These are phyloP conservation scores for Ahaetulla prasina DNA, from an alignment of 2,113 vertebrate species.

Conservation along the genomic window DNA sequence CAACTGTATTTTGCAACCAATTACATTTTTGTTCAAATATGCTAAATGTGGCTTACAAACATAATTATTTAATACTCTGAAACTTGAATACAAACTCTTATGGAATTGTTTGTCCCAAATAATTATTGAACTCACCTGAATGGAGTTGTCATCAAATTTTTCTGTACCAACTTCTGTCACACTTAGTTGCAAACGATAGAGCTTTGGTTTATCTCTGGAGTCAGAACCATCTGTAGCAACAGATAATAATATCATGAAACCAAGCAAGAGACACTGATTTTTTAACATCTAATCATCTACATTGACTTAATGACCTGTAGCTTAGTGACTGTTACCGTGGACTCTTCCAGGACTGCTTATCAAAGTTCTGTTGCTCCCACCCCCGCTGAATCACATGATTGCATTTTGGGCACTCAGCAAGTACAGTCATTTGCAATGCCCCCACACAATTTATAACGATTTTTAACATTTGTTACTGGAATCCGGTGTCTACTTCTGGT, in stretches of 20 bases:
- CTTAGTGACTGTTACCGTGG: neutral
- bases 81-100: neutral
- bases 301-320: neutral
- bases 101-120: neutral
- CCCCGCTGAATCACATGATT: neutral
- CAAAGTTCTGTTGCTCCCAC: neutral
- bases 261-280: neutral
- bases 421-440: neutral
- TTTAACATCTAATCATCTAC: neutral
- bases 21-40: neutral
- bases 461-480: neutral
- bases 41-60: neutral
- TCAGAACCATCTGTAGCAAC: constrained; percentile 87
- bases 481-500: neutral
- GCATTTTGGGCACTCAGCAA: neutral
- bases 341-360: neutral
- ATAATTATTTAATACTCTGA: neutral
- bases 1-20: neutral
- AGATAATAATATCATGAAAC: constrained; percentile 7
- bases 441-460: neutral
- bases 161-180: constrained; percentile 97
- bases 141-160: constrained; percentile 86
- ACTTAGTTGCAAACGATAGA: constrained; percentile 94
- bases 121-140: constrained; percentile 77
- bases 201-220: constrained; percentile 96